Base-by-base conservation (phyloP, 2,797 vertebrate species). In the Sciaenops ocellatus region DNA sequence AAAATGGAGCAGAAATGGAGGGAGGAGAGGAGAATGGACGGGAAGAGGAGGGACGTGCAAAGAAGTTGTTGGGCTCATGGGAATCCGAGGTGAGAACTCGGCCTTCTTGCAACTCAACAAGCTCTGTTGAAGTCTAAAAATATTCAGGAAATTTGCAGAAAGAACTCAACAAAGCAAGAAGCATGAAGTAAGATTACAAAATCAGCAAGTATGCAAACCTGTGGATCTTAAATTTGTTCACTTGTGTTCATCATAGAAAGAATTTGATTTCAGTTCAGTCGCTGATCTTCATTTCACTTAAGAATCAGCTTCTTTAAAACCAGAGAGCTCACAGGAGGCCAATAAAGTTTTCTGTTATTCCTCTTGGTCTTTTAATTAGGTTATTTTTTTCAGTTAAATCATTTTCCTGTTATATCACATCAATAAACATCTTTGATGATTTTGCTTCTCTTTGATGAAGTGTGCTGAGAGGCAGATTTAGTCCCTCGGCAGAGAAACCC, bases 1-100 rank as follows among this genome's bases (percentile, higher is more conserved):
- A 48, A 9, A 5, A 5, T 1, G 67, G 62, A 38, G 62, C 17
- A 30, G 61, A 56, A 26, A 18, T 0, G 6, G 79, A 76, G 4
- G 52, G 6, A 51, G 65, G 3, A 34, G 46, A 55, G 15, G 67
- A 76, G 8, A 63, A 41, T 4, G 60, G 28, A 17, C 44, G 60
- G 16, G 61, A 73, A 11, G 74, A 66, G 13, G 70, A 83, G 30
- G 12, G 48, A 1, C 69, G 17, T 38, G 46, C 69, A 5, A 84
- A 59, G 54, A 84, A 20, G 42, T 8, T 77, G 26, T 1, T 79
- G 42, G 73, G 24, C 16, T 8, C 2, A 0, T 89, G 84, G 83
- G 87, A 88, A 20, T 82, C 84, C 4, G 90, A 90, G 90, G 92
- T 91, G 30, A 87, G 88, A 81, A 41, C 3, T 47, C 24, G 4